Percentiles rank a stretch among this genome's conserved stretches.
Evolutionary conservation across 2,797 vertebrate genomes (phyloP).

Genomic region (Spinus pinus): DNA sequence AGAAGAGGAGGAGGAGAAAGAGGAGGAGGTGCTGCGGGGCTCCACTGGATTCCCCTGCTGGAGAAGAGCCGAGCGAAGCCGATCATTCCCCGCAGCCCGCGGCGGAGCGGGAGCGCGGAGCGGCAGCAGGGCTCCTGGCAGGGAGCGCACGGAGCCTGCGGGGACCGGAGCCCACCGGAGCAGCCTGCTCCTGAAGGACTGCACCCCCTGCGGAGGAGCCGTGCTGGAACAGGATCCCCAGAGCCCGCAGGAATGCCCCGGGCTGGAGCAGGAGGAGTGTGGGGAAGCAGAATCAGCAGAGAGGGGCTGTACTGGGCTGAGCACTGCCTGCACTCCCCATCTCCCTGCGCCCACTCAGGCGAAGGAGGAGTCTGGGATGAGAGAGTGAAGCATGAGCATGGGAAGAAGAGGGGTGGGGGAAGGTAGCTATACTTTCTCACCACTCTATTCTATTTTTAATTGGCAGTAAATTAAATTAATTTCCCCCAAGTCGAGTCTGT

Average conservation of each 20-base stretch:
- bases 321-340: neutral
- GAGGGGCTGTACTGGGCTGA: rapidly evolving
- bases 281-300: neutral
- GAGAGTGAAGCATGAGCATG: neutral
- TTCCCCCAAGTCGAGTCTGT: neutral
- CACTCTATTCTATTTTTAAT: slow-evolving; percentile 7
- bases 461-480: neutral
- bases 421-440: neutral
- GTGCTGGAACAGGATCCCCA: rapidly evolving
- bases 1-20: neutral
- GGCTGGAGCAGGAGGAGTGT: rapidly evolving
- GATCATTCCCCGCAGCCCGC: rapidly evolving
- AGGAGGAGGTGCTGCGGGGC: neutral
- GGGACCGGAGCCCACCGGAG: rapidly evolving
- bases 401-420: neutral
- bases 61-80: rapidly evolving
- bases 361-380: neutral
- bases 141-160: rapidly evolving
- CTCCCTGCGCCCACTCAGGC: neutral
- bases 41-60: neutral
- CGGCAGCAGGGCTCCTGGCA: neutral
- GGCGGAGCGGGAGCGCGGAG: neutral
- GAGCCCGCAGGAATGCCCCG: neutral
- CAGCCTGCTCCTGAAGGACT: neutral
- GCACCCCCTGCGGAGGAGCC: rapidly evolving